Evolutionary conservation across 1,140 invertebrate species (phyloP).

Genomic region (Babylonia areolata): DNA sequence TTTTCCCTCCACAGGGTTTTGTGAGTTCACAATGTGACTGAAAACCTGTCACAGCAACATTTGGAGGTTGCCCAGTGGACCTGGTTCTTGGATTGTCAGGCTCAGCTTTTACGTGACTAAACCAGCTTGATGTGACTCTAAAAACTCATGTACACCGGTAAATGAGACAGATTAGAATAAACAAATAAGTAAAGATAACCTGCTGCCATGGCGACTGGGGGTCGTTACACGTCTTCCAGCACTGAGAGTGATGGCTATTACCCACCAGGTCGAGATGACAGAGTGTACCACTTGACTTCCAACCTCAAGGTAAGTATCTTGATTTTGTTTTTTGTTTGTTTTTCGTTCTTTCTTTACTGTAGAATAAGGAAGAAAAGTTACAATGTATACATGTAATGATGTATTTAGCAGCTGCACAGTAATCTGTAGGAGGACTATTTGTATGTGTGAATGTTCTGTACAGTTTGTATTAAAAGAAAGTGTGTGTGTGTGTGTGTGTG

Average conservation of each 20-base stretch:
- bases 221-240: slow-evolving; percentile 38
- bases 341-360: too few relatives aligned
- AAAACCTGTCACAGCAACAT: background rate
- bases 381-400: too few relatives aligned
- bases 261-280: background rate
- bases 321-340: background rate
- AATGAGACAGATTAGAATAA: background rate
- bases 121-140: background rate
- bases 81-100: background rate
- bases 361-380: too few relatives aligned
- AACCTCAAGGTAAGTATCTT: slow-evolving; percentile 22
- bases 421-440: too few relatives aligned
- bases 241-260: slow-evolving; percentile 38
- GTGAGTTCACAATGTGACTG: background rate
- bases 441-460: too few relatives aligned
- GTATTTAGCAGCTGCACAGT: too few relatives aligned
- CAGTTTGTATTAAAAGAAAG: too few relatives aligned
- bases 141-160: background rate
- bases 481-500: too few relatives aligned
- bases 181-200: too few relatives aligned
- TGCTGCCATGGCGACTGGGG: slow-evolving; percentile 29
- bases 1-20: background rate
- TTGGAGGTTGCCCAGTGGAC: background rate
- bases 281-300: slow-evolving; percentile 24
- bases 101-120: background rate